These are phyloP conservation scores for Onychostoma macrolepis DNA, from an alignment of 2,113 vertebrate species.

Conservation along the genomic window DNA sequence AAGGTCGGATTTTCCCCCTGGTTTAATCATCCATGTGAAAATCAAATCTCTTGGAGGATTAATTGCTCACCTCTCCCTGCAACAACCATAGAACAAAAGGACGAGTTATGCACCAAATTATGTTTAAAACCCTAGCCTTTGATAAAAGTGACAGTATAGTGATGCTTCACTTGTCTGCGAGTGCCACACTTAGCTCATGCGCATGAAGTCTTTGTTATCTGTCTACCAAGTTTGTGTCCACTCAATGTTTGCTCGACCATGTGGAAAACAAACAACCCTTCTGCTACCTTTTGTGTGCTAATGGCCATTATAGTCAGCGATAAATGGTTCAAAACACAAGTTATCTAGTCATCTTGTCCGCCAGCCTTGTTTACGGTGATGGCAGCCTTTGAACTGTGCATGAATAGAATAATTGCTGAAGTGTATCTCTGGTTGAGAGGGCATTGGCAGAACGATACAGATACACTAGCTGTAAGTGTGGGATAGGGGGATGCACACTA, in stretches of 20 bases:
- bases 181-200: neutral
- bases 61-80: neutral
- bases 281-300: slow-evolving; percentile 36
- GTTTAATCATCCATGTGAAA: neutral
- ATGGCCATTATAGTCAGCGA: slow-evolving; percentile 51
- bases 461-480: slow-evolving; percentile 54
- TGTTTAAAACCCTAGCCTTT: neutral
- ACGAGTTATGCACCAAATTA: neutral
- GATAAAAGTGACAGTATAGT: neutral
- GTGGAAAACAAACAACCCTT: slow-evolving; percentile 41
- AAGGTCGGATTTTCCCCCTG: neutral
- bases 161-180: neutral
- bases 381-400: slow-evolving; percentile 46
- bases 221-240: slow-evolving; percentile 29
- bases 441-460: slow-evolving; percentile 50
- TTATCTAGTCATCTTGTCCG: slow-evolving; percentile 47
- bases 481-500: slow-evolving; percentile 37
- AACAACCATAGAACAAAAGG: neutral
- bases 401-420: slow-evolving; percentile 50
- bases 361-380: slow-evolving; percentile 47
- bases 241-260: slow-evolving; percentile 38
- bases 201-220: slow-evolving; percentile 1
- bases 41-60: neutral
- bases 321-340: slow-evolving; percentile 45
- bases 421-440: slow-evolving; percentile 54